Percentiles rank a stretch among this genome's conserved stretches.
Evolutionary conservation across 2,888 invertebrate species (phyloP).

Genomic region (Plagodis pulveraria): DNA sequence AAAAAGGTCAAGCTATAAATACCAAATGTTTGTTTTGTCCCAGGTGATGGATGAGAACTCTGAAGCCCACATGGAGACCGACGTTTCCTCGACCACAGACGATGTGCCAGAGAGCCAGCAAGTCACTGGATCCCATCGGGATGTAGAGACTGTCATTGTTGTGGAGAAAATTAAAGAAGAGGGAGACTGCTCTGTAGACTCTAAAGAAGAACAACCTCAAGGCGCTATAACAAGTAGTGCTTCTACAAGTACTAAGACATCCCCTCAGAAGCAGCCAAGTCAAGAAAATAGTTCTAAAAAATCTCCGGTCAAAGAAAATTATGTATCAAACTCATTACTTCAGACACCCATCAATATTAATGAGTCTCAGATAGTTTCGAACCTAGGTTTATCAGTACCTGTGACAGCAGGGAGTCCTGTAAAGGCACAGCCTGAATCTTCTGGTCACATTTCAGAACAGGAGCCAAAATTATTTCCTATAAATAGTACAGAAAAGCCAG

Average conservation of each 20-base stretch:
- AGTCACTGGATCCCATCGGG: conserved; percentile 58
- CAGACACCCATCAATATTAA: conserved; percentile 1
- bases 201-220: conserved; percentile 28
- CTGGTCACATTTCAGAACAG: conserved; percentile 48
- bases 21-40: conserved; percentile 53
- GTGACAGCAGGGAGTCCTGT: conserved; percentile 21
- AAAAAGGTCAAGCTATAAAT: conserved; percentile 59
- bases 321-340: conserved; percentile 1
- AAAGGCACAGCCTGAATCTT: conserved; percentile 40
- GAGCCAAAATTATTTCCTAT: conserved; percentile 11
- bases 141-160: conserved; percentile 67
- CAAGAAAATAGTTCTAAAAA: conserved; percentile 10
- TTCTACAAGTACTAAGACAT: conserved; percentile 35
- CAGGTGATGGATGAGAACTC: conserved; percentile 76
- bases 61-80: conserved; percentile 72
- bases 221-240: conserved; percentile 23
- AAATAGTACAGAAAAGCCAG: conserved; percentile 25
- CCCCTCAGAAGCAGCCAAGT: conserved; percentile 27
- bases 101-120: conserved; percentile 64
- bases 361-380: not conserved
- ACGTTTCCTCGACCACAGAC: conserved; percentile 71
- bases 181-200: conserved; percentile 38
- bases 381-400: conserved; percentile 9
- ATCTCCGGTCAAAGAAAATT: conserved; percentile 8
- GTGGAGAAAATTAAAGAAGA: conserved; percentile 67